Base-by-base conservation (phyloP, 2,888 invertebrate species). In the Coenonympha glycerion region DNA sequence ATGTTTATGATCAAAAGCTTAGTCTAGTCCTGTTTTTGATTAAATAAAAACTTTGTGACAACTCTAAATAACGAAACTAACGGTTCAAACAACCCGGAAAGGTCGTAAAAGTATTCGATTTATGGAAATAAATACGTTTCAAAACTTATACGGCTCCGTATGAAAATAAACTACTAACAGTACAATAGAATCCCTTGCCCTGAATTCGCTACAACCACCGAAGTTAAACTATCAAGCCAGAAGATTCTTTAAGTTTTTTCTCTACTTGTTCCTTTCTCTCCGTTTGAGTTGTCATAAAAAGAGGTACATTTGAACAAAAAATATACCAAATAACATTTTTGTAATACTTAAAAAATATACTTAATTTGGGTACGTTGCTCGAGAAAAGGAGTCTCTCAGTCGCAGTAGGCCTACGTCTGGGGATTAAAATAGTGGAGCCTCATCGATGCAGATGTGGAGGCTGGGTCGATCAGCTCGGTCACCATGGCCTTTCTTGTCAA, bases 211-310 rank as follows among this genome's bases (percentile, higher is more conserved):
- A n/a, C n/a, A n/a, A n/a, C 30, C 37, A 53, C 45, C 51, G 52
- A 59, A 57, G 57, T 59, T 59, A 57, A 55, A 57, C 55, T 57
- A 59, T 49, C 44, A 51, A 56, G 21, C 21, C 22, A 22, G 11
- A 34, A 36, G 21, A 11, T 22, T 13, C 37, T 15, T 3, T 22
- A 37, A 37, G 37, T 37, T 39, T 22, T 36, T 18, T 13, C n/a
- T 21, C 15, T 4, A 24, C 24, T 39, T 8, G 24, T 39, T 39
- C 39, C 13, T 39, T 24, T 36, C 15, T 3, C 15, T 37, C 13
- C 22, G 15, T 15, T 11, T 4, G 3, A 6, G 6, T 22, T 22
- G 37, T 11, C 3, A 21, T 37, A 19, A 36, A 3, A 19, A 8
- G 11, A 19, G n/a, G n/a, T n/a, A n/a, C n/a, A n/a, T n/a, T n/a